A percentile compares a stretch with the other conserved stretches of the same genome.
phyloP scores from a whole-genome alignment of 2,113 vertebrate genomes.

The Hydrolagus affinis region DNA sequence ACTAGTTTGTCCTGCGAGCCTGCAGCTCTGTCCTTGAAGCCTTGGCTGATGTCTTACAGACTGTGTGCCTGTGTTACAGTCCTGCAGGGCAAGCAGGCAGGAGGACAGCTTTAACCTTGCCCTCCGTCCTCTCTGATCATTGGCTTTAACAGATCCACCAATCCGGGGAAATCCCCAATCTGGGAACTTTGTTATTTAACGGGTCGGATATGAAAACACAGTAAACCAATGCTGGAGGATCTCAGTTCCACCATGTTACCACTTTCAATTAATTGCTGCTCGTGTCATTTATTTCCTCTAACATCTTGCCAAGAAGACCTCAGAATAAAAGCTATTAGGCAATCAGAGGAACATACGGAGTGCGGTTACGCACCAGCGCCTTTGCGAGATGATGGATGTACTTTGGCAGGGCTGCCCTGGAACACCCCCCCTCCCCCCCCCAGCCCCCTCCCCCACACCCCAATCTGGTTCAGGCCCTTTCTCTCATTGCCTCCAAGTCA shows the following conservation, averaged over 20 bases:
- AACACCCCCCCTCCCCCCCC: neutral
- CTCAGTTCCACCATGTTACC: neutral
- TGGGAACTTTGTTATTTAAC: too few relatives aligned
- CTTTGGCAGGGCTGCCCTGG: slow-evolving; percentile 12
- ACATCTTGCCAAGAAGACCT: neutral
- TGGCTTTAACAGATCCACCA: too few relatives aligned
- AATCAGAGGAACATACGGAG: slow-evolving; percentile 41
- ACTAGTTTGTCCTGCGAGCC: too few relatives aligned
- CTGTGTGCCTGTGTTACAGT: too few relatives aligned
- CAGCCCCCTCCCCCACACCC: neutral
- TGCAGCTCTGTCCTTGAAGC: too few relatives aligned
- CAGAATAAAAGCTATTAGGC: slow-evolving; percentile 34
- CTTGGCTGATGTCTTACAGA: too few relatives aligned
- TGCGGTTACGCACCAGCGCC: slow-evolving; percentile 37
- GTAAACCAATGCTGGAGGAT: slow-evolving; percentile 41
- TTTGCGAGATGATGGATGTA: slow-evolving; percentile 37
- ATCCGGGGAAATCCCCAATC: too few relatives aligned
- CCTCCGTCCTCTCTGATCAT: too few relatives aligned
- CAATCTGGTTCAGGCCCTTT: neutral
- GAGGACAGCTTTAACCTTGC: too few relatives aligned
- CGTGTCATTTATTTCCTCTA: neutral
- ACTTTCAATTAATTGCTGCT: neutral
- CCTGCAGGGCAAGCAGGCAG: too few relatives aligned
- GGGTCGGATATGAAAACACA: slow-evolving; percentile 22
- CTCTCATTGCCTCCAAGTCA: neutral